phyloP scores from a whole-genome alignment of 2,113 vertebrate species.

The Amphiprion ocellaris region DNA sequence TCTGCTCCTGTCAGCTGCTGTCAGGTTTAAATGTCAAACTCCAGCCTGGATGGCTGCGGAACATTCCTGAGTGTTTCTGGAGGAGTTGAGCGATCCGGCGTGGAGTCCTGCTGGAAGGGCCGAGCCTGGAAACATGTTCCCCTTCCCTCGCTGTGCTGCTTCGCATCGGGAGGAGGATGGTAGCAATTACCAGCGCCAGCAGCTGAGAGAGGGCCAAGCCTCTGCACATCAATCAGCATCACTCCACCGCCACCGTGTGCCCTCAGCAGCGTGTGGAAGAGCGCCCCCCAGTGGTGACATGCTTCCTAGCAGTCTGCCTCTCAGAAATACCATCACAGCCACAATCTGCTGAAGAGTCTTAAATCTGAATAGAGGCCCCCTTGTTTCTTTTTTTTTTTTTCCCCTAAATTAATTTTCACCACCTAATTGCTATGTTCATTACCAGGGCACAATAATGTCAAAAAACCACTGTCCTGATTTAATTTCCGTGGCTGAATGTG shows the following conservation, averaged over 20 bases:
- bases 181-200: conserved; percentile 81
- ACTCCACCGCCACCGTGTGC: conserved; percentile 41
- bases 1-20: conserved; percentile 54
- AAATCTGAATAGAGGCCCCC: conserved; percentile 29
- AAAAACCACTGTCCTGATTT: conserved; percentile 69
- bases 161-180: conserved; percentile 68
- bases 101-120: conserved; percentile 57
- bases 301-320: conserved; percentile 8
- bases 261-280: conserved; percentile 43
- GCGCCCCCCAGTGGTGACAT: conserved; percentile 69
- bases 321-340: conserved; percentile 29
- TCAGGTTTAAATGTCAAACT: conserved; percentile 57
- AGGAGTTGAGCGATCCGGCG: conserved; percentile 22
- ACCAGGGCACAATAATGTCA: conserved; percentile 69
- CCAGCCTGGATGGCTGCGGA: conserved; percentile 33
- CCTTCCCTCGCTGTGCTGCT: conserved; percentile 61
- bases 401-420: conserved; percentile 66
- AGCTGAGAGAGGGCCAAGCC: conserved; percentile 73
- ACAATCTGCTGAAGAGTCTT: conserved; percentile 42
- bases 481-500: conserved; percentile 74
- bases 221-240: conserved; percentile 80
- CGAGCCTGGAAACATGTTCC: conserved; percentile 58
- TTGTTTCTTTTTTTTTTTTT: conserved; percentile 26
- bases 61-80: conserved; percentile 39
- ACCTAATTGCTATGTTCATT: conserved; percentile 77